Percentiles rank a stretch among this genome's conserved stretches.
Evolutionary conservation across 2,797 vertebrate species (phyloP).

Genomic region (Scolopax bukidnonensis): DNA sequence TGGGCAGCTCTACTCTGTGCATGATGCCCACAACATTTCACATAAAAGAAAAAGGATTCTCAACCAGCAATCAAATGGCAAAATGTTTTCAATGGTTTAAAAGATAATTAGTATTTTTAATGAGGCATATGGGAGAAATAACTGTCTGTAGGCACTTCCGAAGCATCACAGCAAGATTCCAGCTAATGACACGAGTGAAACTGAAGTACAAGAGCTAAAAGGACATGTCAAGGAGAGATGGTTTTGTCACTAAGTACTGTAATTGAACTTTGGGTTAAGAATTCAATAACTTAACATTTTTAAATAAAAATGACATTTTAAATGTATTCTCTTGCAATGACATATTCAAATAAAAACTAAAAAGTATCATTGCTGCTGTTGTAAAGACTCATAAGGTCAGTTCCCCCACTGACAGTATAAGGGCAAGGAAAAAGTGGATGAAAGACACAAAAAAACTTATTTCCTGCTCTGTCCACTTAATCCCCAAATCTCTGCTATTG

Average conservation of each 20-base stretch:
- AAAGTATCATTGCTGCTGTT: background rate
- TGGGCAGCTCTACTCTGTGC: background rate
- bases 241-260: background rate
- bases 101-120: background rate
- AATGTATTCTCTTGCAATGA: background rate
- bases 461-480: background rate
- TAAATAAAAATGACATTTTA: background rate
- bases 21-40: background rate
- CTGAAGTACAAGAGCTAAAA: background rate
- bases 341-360: background rate
- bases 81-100: background rate
- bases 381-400: background rate
- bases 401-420: background rate
- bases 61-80: background rate
- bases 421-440: background rate
- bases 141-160: fast-evolving
- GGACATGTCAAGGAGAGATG: background rate
- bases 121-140: background rate
- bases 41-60: background rate
- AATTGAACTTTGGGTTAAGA: background rate
- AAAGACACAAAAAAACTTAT: background rate
- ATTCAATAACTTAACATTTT: background rate
- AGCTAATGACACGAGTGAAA: background rate
- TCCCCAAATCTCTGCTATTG: background rate
- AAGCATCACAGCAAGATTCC: background rate